Conservation (phyloP, 2,113 vertebrate genomes). For the Mesoclemmys tuberculata region DNA sequence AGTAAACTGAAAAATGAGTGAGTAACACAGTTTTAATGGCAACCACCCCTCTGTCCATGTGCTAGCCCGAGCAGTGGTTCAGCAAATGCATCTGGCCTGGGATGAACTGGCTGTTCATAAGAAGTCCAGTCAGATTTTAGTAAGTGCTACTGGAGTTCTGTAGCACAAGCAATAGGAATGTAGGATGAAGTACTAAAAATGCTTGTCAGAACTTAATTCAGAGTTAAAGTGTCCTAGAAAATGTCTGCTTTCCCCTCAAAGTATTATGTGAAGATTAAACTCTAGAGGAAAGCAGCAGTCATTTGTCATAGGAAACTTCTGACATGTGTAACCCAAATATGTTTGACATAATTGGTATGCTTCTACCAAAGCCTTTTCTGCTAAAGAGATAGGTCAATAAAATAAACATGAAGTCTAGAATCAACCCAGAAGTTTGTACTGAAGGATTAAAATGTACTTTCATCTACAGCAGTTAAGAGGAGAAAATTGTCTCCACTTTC, state of each 20-base stretch:
- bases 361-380: conserved; percentile 1
- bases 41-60: neutral
- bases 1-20: neutral
- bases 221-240: neutral
- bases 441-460: neutral
- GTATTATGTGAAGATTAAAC: neutral
- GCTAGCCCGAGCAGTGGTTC: neutral
- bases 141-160: neutral
- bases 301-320: neutral
- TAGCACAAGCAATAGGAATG: neutral
- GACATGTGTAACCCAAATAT: neutral
- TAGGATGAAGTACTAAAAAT: neutral
- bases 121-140: neutral
- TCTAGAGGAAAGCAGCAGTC: neutral
- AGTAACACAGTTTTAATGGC: neutral
- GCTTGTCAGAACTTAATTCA: neutral
- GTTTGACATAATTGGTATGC: neutral
- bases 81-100: neutral
- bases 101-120: neutral
- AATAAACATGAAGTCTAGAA: conserved; percentile 37
- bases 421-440: neutral
- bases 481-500: neutral
- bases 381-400: neutral
- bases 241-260: neutral
- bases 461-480: neutral